Evolutionary conservation across 2,113 vertebrate species (phyloP), one percentile per base, ranked within the genome.

Genomic region (Noctilio leporinus): DNA sequence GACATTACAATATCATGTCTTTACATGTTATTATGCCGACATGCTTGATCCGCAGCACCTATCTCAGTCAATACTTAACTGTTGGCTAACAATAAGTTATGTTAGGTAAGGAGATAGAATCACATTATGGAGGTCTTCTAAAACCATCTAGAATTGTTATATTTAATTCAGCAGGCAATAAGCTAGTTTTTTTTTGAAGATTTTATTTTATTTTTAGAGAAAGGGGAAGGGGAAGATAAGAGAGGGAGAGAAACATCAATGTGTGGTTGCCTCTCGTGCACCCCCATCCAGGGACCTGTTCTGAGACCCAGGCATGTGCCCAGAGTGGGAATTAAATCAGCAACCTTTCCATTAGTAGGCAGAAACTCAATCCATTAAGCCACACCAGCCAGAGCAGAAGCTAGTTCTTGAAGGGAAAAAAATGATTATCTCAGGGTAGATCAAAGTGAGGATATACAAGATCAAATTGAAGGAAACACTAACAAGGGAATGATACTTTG

Each of bases 101-200:
- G 67, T 20, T 49, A 92, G 26, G 73, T 24, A 91, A 77, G n/a
- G 64, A 73, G 33, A 73, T 8, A 8, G 33, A 86, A 22, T 59
- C 30, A 64, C 49, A 69, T 70, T 30, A 88, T 22, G 19, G 26
- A 91, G 28, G 15, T 65, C 53, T 80, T 81, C 12, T 40, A 55
- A 94, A 76, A 40, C 17, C 43, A 89, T 17, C 51, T 22, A 49
- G 28, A 92, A 70, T 15, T 51, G 19, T 78, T 87, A 78, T 59
- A 95, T 70, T 64, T 93, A 55, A 92, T 73, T 90, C 19, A 93
- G 81, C 19, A 93, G 64, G 47, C 51, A 96, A 26, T 69, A 82
- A 87, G n/a, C n/a, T n/a, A n/a, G n/a, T n/a, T n/a, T n/a, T n/a
- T n/a, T n/a, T n/a, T n/a, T n/a, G n/a, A n/a, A n/a, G n/a, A n/a